A percentile compares a stretch with the other conserved stretches of the same genome.
phyloP scores from a whole-genome alignment of 2,888 invertebrate genomes.

The Lepetodrilus schrolli region DNA sequence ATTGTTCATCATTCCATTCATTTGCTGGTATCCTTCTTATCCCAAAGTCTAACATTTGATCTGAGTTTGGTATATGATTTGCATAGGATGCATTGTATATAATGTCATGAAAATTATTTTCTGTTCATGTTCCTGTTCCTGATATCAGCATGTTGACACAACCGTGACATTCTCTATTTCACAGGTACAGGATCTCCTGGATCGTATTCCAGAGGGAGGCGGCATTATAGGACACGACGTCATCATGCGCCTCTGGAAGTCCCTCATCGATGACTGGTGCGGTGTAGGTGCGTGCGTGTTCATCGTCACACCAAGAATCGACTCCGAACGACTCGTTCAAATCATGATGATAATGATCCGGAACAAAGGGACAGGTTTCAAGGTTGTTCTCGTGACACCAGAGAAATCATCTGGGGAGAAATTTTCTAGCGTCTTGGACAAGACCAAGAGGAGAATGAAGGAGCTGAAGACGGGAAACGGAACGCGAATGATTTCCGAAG shows the following conservation, averaged over 20 bases:
- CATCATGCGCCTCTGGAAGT: conserved; percentile 70
- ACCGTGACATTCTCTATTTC: too few relatives aligned
- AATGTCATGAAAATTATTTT: too few relatives aligned
- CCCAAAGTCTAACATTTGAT: too few relatives aligned
- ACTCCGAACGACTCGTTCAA: conserved; percentile 67
- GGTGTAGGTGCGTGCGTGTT: conserved; percentile 67
- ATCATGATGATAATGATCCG: conserved; percentile 67
- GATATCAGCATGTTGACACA: too few relatives aligned
- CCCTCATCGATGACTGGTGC: conserved; percentile 69
- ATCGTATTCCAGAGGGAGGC: conserved; percentile 69
- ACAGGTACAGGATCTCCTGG: conserved; percentile 68
- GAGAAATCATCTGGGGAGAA: conserved; percentile 60
- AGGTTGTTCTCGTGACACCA: conserved; percentile 63
- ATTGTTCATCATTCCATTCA: too few relatives aligned
- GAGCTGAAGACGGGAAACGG: conserved; percentile 62
- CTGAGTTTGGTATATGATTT: too few relatives aligned
- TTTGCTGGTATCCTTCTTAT: too few relatives aligned
- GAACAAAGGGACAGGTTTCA: conserved; percentile 69
- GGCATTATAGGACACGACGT: conserved; percentile 70
- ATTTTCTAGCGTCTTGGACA: conserved; percentile 64
- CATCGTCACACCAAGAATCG: conserved; percentile 69
- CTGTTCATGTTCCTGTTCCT: too few relatives aligned
- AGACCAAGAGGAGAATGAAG: conserved; percentile 65
- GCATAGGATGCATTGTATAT: too few relatives aligned
- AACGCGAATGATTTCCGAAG: conserved; percentile 65